Evolutionary conservation across 1,140 invertebrate genomes (phyloP), one percentile per base, ranked within the genome.

Genomic region (Drosophila funebris): DNA sequence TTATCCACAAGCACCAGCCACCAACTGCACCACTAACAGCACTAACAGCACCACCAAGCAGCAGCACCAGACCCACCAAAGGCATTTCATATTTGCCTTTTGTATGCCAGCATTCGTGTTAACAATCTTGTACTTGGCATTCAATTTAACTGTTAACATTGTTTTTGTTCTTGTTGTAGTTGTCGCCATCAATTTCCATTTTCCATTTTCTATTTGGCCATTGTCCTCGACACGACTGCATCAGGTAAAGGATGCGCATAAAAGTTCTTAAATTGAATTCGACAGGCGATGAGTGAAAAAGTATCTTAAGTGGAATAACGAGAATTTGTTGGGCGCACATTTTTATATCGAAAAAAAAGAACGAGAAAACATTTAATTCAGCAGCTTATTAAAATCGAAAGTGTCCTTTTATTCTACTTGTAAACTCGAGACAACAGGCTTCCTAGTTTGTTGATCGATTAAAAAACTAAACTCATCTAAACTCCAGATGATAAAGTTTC

Each of bases 231-330:
- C 43, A 61, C 46, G 53, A 64, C 61, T 73, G 71, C 57, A 75
- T 61, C 82, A 82, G 78, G 64, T 74, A 72, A 87, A 87, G 82
- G 77, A 73, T 87, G 73, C 62, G 66, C 81, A 76, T 71, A 62
- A 87, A 85, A 78, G 61, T 74, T 81, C 69, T 77, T 68, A 78
- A 87, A 81, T 56, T 85, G 78, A 81, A 81, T 85, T 67, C 31
- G 63, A 56, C 66, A 66, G 31, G 63, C 44, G 37, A 29, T 39
- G 39, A 9, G n/a, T n/a, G n/a, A n/a, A n/a, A n/a, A n/a, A n/a
- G n/a, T n/a, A n/a, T n/a, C n/a, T n/a, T n/a, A n/a, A n/a, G n/a
- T n/a, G n/a, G n/a, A n/a, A n/a, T n/a, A n/a, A n/a, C n/a, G n/a
- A n/a, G n/a, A n/a, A n/a, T n/a, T n/a, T n/a, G n/a, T n/a, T n/a